Conservation (phyloP, 2,888 invertebrate genomes). For the Nudaria mundana region DNA sequence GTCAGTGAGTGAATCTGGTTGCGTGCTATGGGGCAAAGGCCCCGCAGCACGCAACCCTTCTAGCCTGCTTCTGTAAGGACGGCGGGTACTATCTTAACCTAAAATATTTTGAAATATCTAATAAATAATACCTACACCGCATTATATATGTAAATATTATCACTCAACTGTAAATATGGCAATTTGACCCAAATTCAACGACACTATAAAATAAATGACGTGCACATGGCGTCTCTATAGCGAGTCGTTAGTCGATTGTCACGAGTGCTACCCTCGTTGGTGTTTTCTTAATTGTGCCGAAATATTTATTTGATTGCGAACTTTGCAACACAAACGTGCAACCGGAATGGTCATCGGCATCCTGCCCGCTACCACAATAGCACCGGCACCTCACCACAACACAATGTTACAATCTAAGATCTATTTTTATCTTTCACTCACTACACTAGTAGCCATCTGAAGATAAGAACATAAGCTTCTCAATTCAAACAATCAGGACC, state of each 20-base stretch:
- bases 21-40: too few species aligned
- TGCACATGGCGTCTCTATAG: slow-evolving; percentile 49
- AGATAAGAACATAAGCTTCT: slow-evolving; percentile 18
- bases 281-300: slow-evolving; percentile 82
- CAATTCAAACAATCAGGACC: slow-evolving; percentile 12
- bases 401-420: slow-evolving; percentile 51
- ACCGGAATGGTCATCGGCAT: slow-evolving; percentile 80
- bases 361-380: slow-evolving; percentile 64
- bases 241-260: slow-evolving; percentile 60
- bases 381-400: slow-evolving; percentile 44
- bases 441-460: slow-evolving; percentile 7
- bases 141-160: too few species aligned
- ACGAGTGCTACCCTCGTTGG: slow-evolving; percentile 78
- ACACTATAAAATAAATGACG: slow-evolving; percentile 27
- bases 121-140: too few species aligned
- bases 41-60: too few species aligned
- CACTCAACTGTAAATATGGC: too few species aligned
- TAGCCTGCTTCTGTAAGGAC: too few species aligned
- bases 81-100: too few species aligned
- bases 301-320: slow-evolving; percentile 81
- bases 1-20: too few species aligned
- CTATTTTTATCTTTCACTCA: slow-evolving; percentile 38
- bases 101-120: too few species aligned
- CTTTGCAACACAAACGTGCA: slow-evolving; percentile 72
- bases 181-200: not conserved